Percentiles rank a stretch among this genome's conserved stretches.
Evolutionary conservation across 2,888 invertebrate species (phyloP).

Genomic region (Deilephila porcellus): DNA sequence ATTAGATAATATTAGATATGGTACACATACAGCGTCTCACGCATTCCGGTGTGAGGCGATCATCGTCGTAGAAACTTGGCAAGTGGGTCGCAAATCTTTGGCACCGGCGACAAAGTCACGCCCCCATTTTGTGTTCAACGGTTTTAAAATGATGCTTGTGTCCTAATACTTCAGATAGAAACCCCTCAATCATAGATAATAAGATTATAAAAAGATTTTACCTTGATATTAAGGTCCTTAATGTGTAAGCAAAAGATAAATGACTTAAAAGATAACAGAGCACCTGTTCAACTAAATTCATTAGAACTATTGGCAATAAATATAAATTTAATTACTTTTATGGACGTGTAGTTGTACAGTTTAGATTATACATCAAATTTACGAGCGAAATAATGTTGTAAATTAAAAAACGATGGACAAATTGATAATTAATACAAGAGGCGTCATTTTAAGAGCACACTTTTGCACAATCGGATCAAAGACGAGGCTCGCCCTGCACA

Average conservation of each 20-base stretch:
- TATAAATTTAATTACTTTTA: slow-evolving; percentile 8
- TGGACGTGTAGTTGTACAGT: not conserved
- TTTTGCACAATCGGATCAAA: slow-evolving; percentile 46
- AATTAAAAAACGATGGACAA: not conserved
- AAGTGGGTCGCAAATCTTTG: slow-evolving; percentile 59
- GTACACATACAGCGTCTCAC: slow-evolving; percentile 39
- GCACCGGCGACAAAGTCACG: slow-evolving; percentile 60
- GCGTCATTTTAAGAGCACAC: slow-evolving; percentile 40
- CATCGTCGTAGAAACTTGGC: slow-evolving; percentile 59
- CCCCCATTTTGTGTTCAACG: slow-evolving; percentile 55
- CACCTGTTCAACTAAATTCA: not conserved
- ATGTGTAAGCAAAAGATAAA: slow-evolving; percentile 4
- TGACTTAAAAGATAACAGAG: slow-evolving; percentile 24
- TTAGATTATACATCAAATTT: not conserved
- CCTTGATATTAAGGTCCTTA: not conserved
- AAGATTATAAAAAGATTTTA: not conserved
- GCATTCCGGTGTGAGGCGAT: slow-evolving; percentile 50
- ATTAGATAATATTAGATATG: slow-evolving; percentile 33
- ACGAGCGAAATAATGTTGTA: not conserved
- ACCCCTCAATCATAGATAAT: slow-evolving; percentile 14
- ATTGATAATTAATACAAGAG: not conserved
- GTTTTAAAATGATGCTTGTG: slow-evolving; percentile 50
- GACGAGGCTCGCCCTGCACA: slow-evolving; percentile 41
- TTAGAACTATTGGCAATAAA: slow-evolving; percentile 10
- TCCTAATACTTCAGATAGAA: slow-evolving; percentile 33